These are phyloP conservation scores for Hybos culiciformis DNA, from an alignment of 2,888 invertebrate species.

Conservation along the genomic window DNA sequence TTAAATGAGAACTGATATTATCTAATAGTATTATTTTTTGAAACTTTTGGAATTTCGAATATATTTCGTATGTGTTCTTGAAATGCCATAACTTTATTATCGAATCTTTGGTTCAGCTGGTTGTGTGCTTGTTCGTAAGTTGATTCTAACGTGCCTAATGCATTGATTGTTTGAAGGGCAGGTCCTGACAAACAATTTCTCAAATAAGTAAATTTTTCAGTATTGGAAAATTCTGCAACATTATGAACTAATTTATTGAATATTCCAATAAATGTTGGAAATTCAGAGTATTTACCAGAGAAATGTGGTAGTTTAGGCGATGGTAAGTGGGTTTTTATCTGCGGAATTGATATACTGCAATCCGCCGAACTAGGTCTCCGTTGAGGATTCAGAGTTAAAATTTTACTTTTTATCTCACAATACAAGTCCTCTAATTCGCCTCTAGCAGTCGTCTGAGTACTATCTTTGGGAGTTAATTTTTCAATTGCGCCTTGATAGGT, in stretches of 20 bases:
- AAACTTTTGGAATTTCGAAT: neutral
- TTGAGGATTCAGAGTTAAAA: neutral
- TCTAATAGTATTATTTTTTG: neutral
- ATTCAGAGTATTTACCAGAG: slow-evolving; percentile 2
- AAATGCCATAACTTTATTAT: neutral
- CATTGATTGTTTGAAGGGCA: neutral
- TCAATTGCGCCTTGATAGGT: neutral
- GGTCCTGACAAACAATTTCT: neutral
- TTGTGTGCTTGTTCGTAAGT: neutral
- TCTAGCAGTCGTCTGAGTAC: neutral
- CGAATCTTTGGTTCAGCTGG: neutral
- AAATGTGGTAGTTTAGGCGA: neutral
- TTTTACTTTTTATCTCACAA: slow-evolving; percentile 2
- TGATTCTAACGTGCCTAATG: neutral
- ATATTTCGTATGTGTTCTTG: slow-evolving; percentile 1
- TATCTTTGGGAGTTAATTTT: neutral
- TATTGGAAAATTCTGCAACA: neutral
- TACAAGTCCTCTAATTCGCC: neutral
- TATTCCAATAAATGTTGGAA: neutral
- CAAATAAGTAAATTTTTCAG: neutral
- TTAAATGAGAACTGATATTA: neutral
- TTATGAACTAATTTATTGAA: neutral
- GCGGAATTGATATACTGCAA: neutral
- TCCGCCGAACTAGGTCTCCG: neutral
- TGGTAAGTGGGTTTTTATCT: neutral